Evolutionary conservation across 2,797 vertebrate species (phyloP).

Genomic region (Phalloptychus januarius): DNA sequence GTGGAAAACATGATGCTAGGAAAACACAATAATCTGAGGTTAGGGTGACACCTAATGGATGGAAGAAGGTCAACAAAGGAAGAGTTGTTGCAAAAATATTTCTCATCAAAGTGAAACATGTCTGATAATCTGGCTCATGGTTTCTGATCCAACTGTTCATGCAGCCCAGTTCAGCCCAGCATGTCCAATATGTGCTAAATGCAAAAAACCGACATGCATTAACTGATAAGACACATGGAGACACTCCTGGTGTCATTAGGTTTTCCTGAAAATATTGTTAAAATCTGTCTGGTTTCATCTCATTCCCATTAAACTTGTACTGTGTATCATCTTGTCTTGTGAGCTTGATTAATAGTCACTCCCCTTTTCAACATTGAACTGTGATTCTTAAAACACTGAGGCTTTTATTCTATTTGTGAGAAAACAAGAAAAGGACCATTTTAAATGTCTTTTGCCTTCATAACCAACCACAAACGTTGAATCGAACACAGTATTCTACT

Average conservation of each 20-base stretch:
- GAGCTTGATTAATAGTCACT: not conserved
- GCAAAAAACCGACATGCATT: not conserved
- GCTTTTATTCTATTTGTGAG: not conserved
- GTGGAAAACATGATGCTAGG: not conserved
- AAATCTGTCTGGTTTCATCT: not conserved
- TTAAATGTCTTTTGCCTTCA: not conserved
- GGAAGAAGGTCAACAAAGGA: not conserved
- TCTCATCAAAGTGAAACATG: not conserved
- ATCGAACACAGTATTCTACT: not conserved
- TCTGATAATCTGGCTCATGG: not conserved
- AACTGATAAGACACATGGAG: no score
- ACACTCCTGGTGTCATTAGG: not conserved
- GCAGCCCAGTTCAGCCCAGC: not conserved
- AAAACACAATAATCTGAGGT: not conserved
- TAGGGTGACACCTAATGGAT: not conserved
- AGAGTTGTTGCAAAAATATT: not conserved
- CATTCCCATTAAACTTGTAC: not conserved
- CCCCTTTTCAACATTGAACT: not conserved
- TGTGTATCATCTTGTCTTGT: not conserved
- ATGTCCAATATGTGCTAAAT: not conserved
- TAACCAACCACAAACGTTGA: not conserved
- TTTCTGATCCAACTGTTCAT: not conserved
- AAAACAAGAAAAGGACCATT: not conserved
- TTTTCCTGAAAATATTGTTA: not conserved
- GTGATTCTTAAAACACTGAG: not conserved